Conservation (phyloP, 2,888 invertebrate genomes). For the Balanococcus diminutus region DNA sequence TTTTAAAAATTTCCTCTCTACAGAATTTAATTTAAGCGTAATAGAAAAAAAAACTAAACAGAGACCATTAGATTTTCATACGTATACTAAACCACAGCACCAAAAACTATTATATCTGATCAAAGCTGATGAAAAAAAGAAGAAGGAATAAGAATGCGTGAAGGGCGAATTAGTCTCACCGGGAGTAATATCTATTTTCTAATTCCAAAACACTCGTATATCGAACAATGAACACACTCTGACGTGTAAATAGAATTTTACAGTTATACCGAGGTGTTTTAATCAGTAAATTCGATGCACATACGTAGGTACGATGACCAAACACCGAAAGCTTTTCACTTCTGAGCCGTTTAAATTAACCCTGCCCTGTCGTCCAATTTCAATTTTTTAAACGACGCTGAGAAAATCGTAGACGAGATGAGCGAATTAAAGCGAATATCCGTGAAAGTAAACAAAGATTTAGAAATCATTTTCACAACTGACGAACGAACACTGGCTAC, state of each 20-base stretch:
- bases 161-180: slow-evolving; percentile 29
- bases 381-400: background rate
- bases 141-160: slow-evolving; percentile 20
- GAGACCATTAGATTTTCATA: background rate
- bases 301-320: background rate
- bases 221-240: slow-evolving; percentile 9
- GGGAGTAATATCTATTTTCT: background rate
- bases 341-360: background rate
- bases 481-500: background rate
- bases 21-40: background rate
- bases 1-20: background rate
- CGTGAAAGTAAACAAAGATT: slow-evolving; percentile 40
- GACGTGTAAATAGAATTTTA: slow-evolving; percentile 17
- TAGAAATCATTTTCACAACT: background rate
- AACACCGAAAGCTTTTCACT: slow-evolving; percentile 3
- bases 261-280: slow-evolving; percentile 3
- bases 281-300: slow-evolving; percentile 5
- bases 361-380: background rate
- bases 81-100: background rate
- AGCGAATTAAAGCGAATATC: slow-evolving; percentile 22
- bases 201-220: background rate
- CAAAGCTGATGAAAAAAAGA: background rate
- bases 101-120: background rate
- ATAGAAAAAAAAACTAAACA: background rate
- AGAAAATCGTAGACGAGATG: background rate